Percentiles rank a stretch among this genome's conserved stretches.
These are phyloP conservation scores for Misgurnus mizolepis DNA, from an alignment of 2,113 vertebrate species.

Conservation along the genomic window DNA sequence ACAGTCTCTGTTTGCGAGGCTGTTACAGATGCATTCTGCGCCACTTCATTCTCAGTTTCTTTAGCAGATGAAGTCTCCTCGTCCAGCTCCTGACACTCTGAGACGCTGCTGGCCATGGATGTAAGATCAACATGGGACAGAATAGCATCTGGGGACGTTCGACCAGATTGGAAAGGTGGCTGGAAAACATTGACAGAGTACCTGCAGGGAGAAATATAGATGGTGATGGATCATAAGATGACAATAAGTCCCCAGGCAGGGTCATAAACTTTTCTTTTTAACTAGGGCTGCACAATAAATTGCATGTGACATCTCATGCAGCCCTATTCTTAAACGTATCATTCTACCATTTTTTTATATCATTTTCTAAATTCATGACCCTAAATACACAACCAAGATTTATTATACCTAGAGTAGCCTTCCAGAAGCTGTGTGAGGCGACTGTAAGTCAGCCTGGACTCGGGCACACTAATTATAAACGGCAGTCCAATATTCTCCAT, in stretches of 20 bases:
- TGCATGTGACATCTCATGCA: no score
- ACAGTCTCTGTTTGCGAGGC: constrained; percentile 48
- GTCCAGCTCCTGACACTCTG: constrained; percentile 61
- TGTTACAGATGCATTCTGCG: constrained; percentile 37
- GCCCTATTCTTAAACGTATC: no score
- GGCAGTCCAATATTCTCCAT: constrained; percentile 91
- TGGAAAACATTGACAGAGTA: constrained; percentile 98
- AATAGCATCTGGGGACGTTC: constrained; percentile 82
- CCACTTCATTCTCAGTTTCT: constrained; percentile 26
- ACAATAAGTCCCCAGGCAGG: no score
- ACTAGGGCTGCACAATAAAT: no score
- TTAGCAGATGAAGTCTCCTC: constrained; percentile 47
- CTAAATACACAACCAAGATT: no score
- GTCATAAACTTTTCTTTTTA: no score
- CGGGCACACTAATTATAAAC: constrained; percentile 90
- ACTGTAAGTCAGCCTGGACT: constrained; percentile 88
- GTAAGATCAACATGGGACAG: constrained; percentile 66
- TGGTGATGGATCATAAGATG: no score
- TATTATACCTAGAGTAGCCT: constrained; percentile 88
- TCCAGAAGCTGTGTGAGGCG: constrained; percentile 91
- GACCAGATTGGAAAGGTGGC: constrained; percentile 90
- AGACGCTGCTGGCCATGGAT: constrained; percentile 61
- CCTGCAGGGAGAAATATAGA: constrained; percentile 58
- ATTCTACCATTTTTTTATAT: no score
- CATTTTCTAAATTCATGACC: no score